Evolutionary conservation across 1,140 invertebrate genomes (phyloP).

Genomic region (Euura lappo): DNA sequence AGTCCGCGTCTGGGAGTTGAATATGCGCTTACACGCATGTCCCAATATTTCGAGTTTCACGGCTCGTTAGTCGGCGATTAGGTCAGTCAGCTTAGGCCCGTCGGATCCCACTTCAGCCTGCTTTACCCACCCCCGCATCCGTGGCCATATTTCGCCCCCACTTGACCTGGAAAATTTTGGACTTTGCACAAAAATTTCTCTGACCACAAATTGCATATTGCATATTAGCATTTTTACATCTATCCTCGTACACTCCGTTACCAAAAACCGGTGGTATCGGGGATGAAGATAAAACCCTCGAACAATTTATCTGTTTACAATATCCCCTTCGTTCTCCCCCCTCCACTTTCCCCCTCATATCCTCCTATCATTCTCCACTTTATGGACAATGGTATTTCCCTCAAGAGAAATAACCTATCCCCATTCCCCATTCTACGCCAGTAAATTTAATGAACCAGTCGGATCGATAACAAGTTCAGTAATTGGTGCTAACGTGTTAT

Average conservation of each 20-base stretch:
- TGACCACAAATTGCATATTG: too few species aligned
- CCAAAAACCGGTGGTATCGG: neutral
- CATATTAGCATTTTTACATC: too few species aligned
- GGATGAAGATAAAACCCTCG: neutral
- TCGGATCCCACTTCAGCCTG: neutral
- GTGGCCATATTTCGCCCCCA: neutral
- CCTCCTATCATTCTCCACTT: too few species aligned
- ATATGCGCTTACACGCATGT: slow-evolving; percentile 4
- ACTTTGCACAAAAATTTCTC: too few species aligned
- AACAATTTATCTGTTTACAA: neutral
- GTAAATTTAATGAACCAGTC: too few species aligned
- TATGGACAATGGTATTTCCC: too few species aligned
- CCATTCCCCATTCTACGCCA: too few species aligned
- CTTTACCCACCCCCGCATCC: neutral
- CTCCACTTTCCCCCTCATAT: too few species aligned
- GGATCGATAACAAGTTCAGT: too few species aligned
- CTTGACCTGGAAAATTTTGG: neutral
- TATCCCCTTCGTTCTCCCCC: neutral
- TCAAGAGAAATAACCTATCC: too few species aligned
- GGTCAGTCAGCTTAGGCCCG: neutral
- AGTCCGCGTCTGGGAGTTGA: neutral
- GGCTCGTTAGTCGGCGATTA: neutral
- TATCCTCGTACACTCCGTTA: too few species aligned
- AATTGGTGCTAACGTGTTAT: too few species aligned
- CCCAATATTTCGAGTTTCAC: slow-evolving; percentile 1